Percentiles rank a stretch among this genome's conserved stretches.
phyloP scores from a whole-genome alignment of 2,888 invertebrate genomes.

The Timema podura region DNA sequence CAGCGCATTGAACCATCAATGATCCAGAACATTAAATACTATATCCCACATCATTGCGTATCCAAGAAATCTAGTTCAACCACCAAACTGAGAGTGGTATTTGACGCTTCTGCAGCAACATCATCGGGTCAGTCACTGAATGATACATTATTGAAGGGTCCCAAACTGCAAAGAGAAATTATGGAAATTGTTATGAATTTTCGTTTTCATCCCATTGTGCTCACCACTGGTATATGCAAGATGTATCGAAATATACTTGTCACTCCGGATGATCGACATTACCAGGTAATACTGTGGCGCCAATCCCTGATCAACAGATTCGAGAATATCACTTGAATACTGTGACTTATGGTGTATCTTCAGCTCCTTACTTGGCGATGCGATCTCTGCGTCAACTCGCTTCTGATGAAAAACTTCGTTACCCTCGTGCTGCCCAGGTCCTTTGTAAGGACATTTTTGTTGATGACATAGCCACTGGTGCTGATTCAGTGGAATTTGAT shows the following conservation, averaged over 20 bases:
- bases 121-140: neutral
- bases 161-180: neutral
- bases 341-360: neutral
- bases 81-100: neutral
- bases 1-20: neutral
- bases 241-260: neutral
- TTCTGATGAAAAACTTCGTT: neutral
- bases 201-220: neutral
- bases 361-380: neutral
- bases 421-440: neutral
- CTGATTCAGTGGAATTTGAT: neutral
- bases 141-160: neutral
- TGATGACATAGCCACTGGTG: neutral
- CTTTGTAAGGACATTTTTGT: neutral
- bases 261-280: neutral
- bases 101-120: neutral
- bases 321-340: neutral
- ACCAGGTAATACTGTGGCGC: constrained; percentile 8
- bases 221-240: constrained; percentile 4
- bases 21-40: neutral
- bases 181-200: neutral
- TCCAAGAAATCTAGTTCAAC: neutral
- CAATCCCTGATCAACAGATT: neutral
- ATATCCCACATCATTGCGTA: neutral
- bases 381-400: neutral